Evolutionary conservation across 2,888 invertebrate species (phyloP), one percentile per base, ranked within the genome.

Genomic region (Lepidochrysops patricia): DNA sequence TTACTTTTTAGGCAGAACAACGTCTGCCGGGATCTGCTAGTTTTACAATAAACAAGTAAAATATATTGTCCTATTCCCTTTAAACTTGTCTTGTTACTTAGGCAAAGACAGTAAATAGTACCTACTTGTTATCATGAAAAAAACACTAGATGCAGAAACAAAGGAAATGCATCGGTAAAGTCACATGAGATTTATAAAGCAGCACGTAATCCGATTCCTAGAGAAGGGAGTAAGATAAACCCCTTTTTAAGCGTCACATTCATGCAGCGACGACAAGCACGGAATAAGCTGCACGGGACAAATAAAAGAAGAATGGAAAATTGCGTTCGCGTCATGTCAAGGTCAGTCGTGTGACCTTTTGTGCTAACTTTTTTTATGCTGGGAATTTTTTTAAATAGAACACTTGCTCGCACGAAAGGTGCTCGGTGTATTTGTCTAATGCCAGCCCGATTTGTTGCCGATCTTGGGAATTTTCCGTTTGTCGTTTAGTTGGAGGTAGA

Each of bases 311-410:
- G 54, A 29, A 54, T 54, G 54, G 32, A 54, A 54, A 54, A 54
- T 54, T 54, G 54, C 54, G 54, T 54, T 54, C 54, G 19, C 29
- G 54, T 32, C 54, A 54, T 54, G 54, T 54, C 54, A 54, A 54
- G 54, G 54, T 54, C 54, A 19, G 27, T 29, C 54, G 32, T 32
- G 32, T 29, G 54, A 54, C 54, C 54, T 32, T 52, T 54, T 54
- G 54, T 54, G 13, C 29, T 15, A 12, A 54, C 19, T 15, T 32
- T 54, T 43, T 54, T 54, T 32, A 32, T 50, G 50, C 50, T 15
- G n/a, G 50, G 50, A 15, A 50, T n/a, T 7, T 50, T 25, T 43
- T 43, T 19, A 43, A 43, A 43, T 43, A 43, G 43, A 43, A 43
- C 43, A 43, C 43, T 43, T 43, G 43, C 19, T 23, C 15, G 43